Evolutionary conservation across 1,140 invertebrate genomes (phyloP).

Genomic region (Micrasema minimum): DNA sequence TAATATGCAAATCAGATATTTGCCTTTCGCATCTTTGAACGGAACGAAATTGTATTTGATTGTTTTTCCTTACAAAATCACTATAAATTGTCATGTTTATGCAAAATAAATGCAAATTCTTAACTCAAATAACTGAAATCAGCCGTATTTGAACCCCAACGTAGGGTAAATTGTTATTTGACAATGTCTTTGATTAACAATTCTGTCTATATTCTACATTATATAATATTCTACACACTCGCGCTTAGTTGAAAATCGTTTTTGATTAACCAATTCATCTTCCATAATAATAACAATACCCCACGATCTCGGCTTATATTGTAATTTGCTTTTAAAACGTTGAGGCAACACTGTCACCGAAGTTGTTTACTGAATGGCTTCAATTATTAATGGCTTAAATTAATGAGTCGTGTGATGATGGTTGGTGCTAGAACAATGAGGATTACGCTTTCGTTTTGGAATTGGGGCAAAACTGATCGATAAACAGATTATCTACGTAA

Average conservation of each 20-base stretch:
- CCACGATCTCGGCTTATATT: neutral
- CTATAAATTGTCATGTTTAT: constrained; percentile 17
- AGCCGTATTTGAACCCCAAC: constrained; percentile 14
- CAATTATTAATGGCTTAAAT: constrained; percentile 27
- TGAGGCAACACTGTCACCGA: neutral
- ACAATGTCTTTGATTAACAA: constrained; percentile 34
- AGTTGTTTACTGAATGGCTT: constrained; percentile 16
- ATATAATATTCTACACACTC: neutral
- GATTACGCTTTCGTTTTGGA: constrained; percentile 26
- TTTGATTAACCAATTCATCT: constrained; percentile 26
- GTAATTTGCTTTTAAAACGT: constrained; percentile 31
- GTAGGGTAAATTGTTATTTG: constrained; percentile 24
- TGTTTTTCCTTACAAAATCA: constrained; percentile 8
- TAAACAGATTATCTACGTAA: constrained; percentile 23
- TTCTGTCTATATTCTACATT: too few species aligned
- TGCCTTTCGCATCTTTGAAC: too few species aligned
- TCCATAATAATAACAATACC: constrained; percentile 27
- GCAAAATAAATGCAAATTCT: constrained; percentile 19
- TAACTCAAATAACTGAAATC: constrained; percentile 17
- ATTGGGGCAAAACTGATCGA: constrained; percentile 29
- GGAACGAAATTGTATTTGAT: neutral
- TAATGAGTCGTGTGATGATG: constrained; percentile 27
- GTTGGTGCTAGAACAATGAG: neutral
- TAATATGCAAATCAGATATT: too few species aligned
- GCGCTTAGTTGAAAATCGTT: neutral